Base-by-base conservation (phyloP, 2,888 invertebrate species). In the Drymonia ruficornis region DNA sequence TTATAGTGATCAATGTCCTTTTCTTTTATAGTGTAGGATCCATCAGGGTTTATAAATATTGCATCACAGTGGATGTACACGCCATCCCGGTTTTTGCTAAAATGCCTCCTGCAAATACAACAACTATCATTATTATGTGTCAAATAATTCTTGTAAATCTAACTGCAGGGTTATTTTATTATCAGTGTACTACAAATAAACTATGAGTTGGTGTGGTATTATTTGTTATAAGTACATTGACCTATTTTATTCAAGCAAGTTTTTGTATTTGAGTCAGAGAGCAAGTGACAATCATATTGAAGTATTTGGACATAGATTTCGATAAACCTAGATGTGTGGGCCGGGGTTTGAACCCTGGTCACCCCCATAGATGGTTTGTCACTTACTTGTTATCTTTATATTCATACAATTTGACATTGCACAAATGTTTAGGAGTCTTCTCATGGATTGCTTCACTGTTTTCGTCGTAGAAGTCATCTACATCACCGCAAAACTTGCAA, bases 341-440 rank as follows among this genome's bases (percentile, higher is more conserved):
- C n/a, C n/a, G n/a, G n/a, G n/a, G n/a, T n/a, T n/a, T n/a, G n/a
- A n/a, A n/a, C n/a, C n/a, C n/a, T n/a, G n/a, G n/a, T n/a, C n/a
- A n/a, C n/a, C n/a, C n/a, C n/a, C n/a, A n/a, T n/a, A n/a, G n/a
- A n/a, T n/a, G n/a, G n/a, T n/a, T n/a, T 13, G 13, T 34, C 11
- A 74, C 84, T 82, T 73, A 87, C 87, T 83, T 86, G 50, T 79
- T 70, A 0, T 61, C 29, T 43, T 76, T 78, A 57, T 80, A 86
- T 12, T 81, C 67, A n/a, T 49, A 50, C 13, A 87, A 63, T 46
- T 82, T 86, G 29, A 61, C n/a, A 55, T 87, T 87, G 56, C 78
- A 78, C 6, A 72, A 63, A 67, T 87, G 87, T 62, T 84, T 86
- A 1, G 71, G 63, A 4, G 80, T 75, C 15, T 51, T 61, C 11